Conservation (phyloP, 2,888 invertebrate species). For the Monochamus alternatus region DNA sequence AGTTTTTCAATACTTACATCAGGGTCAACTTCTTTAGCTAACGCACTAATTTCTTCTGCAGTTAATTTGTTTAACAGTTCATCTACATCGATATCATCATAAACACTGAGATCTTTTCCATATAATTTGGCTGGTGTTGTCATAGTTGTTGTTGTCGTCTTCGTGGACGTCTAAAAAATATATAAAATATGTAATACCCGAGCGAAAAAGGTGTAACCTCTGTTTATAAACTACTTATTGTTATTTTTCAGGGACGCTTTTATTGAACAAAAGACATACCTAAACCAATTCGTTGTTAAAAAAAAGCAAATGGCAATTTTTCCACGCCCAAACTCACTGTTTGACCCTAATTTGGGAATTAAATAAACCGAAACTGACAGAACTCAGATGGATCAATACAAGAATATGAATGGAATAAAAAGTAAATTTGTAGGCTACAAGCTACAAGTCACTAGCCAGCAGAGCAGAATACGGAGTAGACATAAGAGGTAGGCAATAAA, state of each 20-base stretch:
- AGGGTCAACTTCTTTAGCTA: slow-evolving; percentile 99
- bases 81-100: slow-evolving; percentile 97
- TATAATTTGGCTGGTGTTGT: slow-evolving; percentile 92
- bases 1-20: slow-evolving; percentile 83
- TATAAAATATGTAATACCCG: slow-evolving; percentile 38
- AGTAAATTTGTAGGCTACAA: too few relatives aligned
- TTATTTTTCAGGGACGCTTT: slow-evolving; percentile 45
- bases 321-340: slow-evolving; percentile 63
- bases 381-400: slow-evolving; percentile 47
- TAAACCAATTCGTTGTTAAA: slow-evolving; percentile 52
- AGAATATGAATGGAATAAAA: neutral
- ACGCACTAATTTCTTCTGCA: slow-evolving; percentile 95
- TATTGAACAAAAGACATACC: slow-evolving; percentile 51
- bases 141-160: slow-evolving; percentile 88
- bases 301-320: slow-evolving; percentile 47
- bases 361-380: slow-evolving; percentile 41
- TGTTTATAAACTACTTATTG: slow-evolving; percentile 43
- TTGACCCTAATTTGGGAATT: slow-evolving; percentile 62
- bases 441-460: too few relatives aligned
- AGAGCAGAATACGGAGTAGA: too few relatives aligned
- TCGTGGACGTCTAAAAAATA: slow-evolving; percentile 86
- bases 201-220: slow-evolving; percentile 43
- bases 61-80: slow-evolving; percentile 93
- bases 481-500: slow-evolving; percentile 2
- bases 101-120: slow-evolving; percentile 91